Base-by-base conservation (phyloP, 2,113 vertebrate species). In the Platichthys stellatus region DNA sequence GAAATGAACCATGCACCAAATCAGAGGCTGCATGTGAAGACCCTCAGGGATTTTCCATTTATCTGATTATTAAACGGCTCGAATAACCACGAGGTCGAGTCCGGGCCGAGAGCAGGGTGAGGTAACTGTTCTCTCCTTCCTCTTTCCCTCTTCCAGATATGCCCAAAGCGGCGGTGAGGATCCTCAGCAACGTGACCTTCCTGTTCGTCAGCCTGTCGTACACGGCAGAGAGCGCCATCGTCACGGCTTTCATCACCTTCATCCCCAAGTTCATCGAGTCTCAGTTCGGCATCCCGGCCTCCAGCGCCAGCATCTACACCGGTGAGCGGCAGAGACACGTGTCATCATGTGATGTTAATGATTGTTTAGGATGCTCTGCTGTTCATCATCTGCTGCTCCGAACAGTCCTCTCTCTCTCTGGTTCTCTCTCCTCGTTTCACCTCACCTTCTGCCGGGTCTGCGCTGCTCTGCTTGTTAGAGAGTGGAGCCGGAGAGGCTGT, bases 261-360 rank as follows among this genome's bases (percentile, higher is more conserved):
- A 99, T 99, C 90, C 98, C 98, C 89, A 99, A 99, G 93, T 99
- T 99, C 94, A 99, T 99, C 85, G 98, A 99, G 93, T 99, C 98
- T 69, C 98, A 99, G 94, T 99, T 99, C 84, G 96, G 97, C 91
- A 98, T 98, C 92, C 97, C 97, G 67, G 98, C 98, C 79, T 99
- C 98, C 92, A 98, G 91, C 89, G 98, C 98, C 93, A 99, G 98
- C 96, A 99, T 99, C 95, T 99, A 99, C 91, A 99, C 97, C 82
- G 98, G 98, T 98, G 95, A 96, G 82, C 21, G 43, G 5, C 62
- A 69, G 9, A 38, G 35, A 38, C 35, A 10, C 9, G 9, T 10
- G 8, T 38, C 35, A 38, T 38, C 35, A 10, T 9, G 35, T 38
- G 35, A 10, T 5, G 6, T 31, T 1, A 24, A 24, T 24, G 24